These are phyloP conservation scores for Neopelma chrysocephalum DNA, from an alignment of 2,797 vertebrate species.

Conservation along the genomic window DNA sequence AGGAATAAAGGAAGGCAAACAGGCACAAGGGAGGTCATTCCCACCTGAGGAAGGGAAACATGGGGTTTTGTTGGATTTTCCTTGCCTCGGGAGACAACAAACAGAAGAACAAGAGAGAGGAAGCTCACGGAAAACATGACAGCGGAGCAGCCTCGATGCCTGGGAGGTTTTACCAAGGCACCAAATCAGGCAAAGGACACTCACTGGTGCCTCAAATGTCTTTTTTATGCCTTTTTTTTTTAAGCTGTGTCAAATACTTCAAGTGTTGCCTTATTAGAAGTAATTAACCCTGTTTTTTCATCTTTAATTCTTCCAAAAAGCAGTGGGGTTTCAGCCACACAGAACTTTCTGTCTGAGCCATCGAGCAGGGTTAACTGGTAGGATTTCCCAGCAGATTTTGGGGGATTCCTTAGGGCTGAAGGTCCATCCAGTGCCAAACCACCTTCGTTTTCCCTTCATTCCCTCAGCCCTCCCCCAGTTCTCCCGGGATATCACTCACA, in stretches of 20 bases:
- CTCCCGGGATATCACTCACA: background rate
- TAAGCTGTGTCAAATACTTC: background rate
- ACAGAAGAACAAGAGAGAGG: background rate
- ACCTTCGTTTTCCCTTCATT: background rate
- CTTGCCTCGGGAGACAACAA: background rate
- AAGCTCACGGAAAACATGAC: background rate
- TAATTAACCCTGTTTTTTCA: background rate
- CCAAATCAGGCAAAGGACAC: background rate
- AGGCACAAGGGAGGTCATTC: background rate
- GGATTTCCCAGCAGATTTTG: background rate
- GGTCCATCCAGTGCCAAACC: background rate
- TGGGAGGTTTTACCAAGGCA: background rate
- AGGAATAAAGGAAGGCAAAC: background rate
- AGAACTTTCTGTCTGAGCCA: background rate
- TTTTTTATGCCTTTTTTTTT: background rate
- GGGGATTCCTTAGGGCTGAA: background rate
- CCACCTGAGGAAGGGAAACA: background rate
- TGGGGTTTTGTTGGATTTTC: background rate
- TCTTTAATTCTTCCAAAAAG: background rate
- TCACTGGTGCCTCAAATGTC: background rate
- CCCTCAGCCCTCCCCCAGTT: background rate
- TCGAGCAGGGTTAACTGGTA: background rate
- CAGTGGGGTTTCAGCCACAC: rapidly evolving
- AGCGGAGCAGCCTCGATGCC: background rate
- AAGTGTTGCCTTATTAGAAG: background rate